phyloP scores from a whole-genome alignment of 2,888 invertebrate species.

The Cylloceria caligata region DNA sequence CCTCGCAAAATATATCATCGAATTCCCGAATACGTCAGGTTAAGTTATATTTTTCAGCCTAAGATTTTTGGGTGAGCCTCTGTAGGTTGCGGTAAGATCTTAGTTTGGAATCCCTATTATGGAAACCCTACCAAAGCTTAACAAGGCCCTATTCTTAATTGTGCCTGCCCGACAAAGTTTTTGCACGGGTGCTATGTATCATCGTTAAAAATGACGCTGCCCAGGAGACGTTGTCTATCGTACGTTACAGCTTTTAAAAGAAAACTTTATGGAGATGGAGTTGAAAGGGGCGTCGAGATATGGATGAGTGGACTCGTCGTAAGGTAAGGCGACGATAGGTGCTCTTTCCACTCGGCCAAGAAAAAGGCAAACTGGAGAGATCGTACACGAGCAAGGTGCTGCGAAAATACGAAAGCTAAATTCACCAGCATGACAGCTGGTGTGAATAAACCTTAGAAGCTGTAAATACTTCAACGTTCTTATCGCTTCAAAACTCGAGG shows the following conservation, averaged over 20 bases:
- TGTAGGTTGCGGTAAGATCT: no score
- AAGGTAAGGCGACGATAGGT: slow-evolving; percentile 18
- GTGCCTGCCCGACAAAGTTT: no score
- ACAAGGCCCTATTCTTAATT: no score
- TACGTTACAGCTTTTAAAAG: neutral
- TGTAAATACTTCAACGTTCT: slow-evolving; percentile 32
- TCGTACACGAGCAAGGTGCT: slow-evolving; percentile 1
- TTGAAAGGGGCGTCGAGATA: slow-evolving; percentile 18
- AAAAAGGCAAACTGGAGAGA: neutral
- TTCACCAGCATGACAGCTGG: neutral
- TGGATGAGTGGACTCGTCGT: slow-evolving; percentile 8
- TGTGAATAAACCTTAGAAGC: slow-evolving; percentile 20
- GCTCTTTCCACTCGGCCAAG: slow-evolving; percentile 20
- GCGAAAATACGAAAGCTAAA: slow-evolving; percentile 20
- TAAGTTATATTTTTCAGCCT: no score
- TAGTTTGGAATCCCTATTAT: no score
- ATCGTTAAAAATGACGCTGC: slow-evolving; percentile 7
- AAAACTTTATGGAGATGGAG: slow-evolving; percentile 8
- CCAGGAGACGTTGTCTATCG: slow-evolving; percentile 1
- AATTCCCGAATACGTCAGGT: no score
- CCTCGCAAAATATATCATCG: no score
- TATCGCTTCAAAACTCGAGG: slow-evolving; percentile 21
- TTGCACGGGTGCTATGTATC: no score
- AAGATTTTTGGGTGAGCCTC: no score
- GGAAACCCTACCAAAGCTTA: no score